phyloP scores from a whole-genome alignment of 2,888 invertebrate genomes.

The Campopleginae sp. region DNA sequence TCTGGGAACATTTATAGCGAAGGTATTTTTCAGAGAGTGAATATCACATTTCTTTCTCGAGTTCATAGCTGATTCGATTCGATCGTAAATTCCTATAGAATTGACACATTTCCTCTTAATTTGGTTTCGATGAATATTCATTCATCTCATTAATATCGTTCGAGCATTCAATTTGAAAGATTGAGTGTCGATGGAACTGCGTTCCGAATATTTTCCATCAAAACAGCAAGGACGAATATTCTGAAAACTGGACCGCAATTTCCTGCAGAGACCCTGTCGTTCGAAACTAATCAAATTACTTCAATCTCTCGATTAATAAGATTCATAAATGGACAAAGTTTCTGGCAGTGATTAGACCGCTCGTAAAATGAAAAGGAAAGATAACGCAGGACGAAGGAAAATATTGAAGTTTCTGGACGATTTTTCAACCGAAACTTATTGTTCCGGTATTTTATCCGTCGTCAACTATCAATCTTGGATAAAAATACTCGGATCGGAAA shows the following conservation, averaged over 20 bases:
- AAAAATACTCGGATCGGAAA: neutral
- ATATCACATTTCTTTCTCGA: neutral
- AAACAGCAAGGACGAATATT: neutral
- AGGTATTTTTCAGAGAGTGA: neutral
- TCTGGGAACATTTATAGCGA: neutral
- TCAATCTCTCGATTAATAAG: neutral
- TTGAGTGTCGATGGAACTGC: no score
- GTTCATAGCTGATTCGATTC: neutral
- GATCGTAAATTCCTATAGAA: neutral
- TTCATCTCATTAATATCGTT: neutral
- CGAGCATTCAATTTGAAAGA: neutral
- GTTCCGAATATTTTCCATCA: no score
- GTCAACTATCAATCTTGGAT: slow-evolving; percentile 45
- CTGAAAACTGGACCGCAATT: neutral
- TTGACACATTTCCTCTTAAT: neutral
- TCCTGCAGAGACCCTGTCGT: neutral
- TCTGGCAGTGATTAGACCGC: neutral
- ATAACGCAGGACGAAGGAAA: slow-evolving; percentile 2
- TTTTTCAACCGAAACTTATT: slow-evolving; percentile 19
- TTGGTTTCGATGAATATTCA: neutral
- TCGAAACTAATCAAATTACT: neutral
- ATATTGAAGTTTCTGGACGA: neutral
- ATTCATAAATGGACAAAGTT: neutral
- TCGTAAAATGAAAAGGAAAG: neutral
- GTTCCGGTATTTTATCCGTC: neutral